Percentiles rank a stretch among this genome's conserved stretches.
Evolutionary conservation across 1,140 invertebrate genomes (phyloP).

Genomic region (Hydropsyche tenuis): DNA sequence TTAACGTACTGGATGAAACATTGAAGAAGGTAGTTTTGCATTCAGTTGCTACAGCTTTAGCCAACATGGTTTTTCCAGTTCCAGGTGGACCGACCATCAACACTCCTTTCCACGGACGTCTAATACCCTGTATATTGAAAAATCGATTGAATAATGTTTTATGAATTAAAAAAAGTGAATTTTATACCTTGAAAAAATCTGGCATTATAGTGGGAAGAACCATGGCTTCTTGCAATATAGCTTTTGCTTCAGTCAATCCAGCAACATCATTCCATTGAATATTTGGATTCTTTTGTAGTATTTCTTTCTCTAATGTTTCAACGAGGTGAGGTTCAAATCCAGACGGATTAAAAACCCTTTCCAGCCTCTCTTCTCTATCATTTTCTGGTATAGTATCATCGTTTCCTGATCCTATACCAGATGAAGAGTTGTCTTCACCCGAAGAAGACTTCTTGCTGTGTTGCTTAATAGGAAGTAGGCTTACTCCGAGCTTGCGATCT

Average conservation of each 20-base stretch:
- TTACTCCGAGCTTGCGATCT: constrained; percentile 49
- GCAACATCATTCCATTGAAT: constrained; percentile 98
- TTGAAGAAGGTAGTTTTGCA: constrained; percentile 99
- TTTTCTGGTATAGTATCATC: constrained; percentile 56
- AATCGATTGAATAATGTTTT: background rate
- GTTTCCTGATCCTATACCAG: constrained; percentile 52
- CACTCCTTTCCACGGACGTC: constrained; percentile 89
- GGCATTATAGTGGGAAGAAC: constrained; percentile 97
- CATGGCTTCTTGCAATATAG: constrained; percentile 95
- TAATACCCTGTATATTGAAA: constrained; percentile 69
- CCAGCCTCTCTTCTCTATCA: constrained; percentile 54
- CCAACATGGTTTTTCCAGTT: constrained; percentile 98
- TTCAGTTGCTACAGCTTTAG: constrained; percentile 98
- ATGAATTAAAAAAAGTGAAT: constrained; percentile 59
- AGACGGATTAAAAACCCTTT: constrained; percentile 69
- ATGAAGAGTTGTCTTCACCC: constrained; percentile 42
- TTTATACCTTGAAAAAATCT: constrained; percentile 89
- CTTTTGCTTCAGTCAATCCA: constrained; percentile 93
- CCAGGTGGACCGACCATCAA: constrained; percentile 87
- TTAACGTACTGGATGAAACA: constrained; percentile 95
- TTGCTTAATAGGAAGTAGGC: constrained; percentile 51
- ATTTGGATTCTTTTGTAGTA: constrained; percentile 95
- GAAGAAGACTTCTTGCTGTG: constrained; percentile 41
- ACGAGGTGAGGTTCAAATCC: constrained; percentile 83
- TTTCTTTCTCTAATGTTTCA: constrained; percentile 89